Evolutionary conservation across 2,113 vertebrate species (phyloP).

Genomic region (Aptenodytes patagonicus): DNA sequence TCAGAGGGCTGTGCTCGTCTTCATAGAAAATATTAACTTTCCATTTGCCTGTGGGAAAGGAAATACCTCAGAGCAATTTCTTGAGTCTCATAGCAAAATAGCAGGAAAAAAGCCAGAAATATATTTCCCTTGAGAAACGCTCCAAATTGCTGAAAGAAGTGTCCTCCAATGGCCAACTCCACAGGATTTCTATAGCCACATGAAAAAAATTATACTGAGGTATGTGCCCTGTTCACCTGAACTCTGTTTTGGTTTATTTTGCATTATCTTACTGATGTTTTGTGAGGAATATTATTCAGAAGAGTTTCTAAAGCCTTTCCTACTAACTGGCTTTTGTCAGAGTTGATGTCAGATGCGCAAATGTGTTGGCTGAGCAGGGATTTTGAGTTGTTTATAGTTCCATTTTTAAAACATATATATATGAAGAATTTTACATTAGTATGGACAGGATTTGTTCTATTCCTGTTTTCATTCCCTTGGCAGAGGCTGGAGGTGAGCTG

Average conservation of each 20-base stretch:
- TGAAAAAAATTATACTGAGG: background rate
- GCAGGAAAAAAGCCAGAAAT: background rate
- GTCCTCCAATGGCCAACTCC: background rate
- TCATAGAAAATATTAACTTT: constrained; percentile 11
- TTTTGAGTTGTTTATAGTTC: background rate
- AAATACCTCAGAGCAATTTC: background rate
- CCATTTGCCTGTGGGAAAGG: background rate
- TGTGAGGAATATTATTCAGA: background rate
- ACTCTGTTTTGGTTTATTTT: background rate
- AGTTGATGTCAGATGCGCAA: background rate
- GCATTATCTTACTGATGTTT: background rate
- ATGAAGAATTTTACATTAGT: background rate
- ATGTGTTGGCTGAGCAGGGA: background rate
- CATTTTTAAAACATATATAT: background rate
- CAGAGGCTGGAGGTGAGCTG: background rate
- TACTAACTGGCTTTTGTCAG: background rate
- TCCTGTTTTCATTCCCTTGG: background rate
- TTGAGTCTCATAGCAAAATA: background rate
- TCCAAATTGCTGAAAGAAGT: background rate
- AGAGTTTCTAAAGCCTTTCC: background rate
- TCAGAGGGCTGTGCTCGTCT: background rate
- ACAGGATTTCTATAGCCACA: background rate
- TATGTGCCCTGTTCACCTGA: background rate
- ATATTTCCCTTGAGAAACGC: background rate
- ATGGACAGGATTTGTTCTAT: background rate